These are phyloP conservation scores for Phoxinus dragarum DNA, from an alignment of 2,797 vertebrate genomes.

Conservation along the genomic window DNA sequence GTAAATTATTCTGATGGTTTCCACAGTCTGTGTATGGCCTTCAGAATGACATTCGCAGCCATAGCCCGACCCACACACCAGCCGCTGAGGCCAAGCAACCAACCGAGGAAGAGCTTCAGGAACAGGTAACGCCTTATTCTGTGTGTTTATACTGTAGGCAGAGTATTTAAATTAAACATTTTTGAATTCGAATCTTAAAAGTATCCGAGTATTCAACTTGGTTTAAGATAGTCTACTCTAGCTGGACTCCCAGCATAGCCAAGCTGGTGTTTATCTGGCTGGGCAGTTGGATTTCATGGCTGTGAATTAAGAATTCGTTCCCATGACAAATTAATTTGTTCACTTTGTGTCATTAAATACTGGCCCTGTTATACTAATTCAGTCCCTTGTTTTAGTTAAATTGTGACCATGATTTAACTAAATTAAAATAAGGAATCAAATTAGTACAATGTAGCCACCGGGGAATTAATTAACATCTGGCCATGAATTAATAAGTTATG, in stretches of 20 bases:
- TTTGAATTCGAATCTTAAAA: background rate
- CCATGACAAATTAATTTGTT: background rate
- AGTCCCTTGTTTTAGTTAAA: background rate
- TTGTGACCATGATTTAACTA: background rate
- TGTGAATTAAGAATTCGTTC: background rate
- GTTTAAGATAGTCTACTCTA: background rate
- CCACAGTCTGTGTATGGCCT: conserved; percentile 93
- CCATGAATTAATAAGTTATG: background rate
- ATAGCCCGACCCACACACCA: conserved; percentile 93
- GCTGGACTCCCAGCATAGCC: background rate
- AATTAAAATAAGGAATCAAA: background rate
- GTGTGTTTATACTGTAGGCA: background rate
- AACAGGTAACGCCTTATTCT: conserved; percentile 80
- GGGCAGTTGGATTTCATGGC: background rate
- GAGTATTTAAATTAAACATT: background rate
- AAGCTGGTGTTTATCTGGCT: background rate
- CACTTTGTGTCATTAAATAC: background rate
- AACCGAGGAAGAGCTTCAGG: conserved; percentile 91
- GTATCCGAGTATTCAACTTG: background rate
- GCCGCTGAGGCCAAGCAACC: conserved; percentile 91
- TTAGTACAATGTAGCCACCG: background rate
- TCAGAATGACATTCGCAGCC: conserved; percentile 94
- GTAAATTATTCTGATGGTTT: conserved; percentile 32
- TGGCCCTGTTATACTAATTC: background rate
- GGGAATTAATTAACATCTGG: background rate